Evolutionary conservation across 2,797 vertebrate genomes (phyloP).

Genomic region (Centropyge bicolor): DNA sequence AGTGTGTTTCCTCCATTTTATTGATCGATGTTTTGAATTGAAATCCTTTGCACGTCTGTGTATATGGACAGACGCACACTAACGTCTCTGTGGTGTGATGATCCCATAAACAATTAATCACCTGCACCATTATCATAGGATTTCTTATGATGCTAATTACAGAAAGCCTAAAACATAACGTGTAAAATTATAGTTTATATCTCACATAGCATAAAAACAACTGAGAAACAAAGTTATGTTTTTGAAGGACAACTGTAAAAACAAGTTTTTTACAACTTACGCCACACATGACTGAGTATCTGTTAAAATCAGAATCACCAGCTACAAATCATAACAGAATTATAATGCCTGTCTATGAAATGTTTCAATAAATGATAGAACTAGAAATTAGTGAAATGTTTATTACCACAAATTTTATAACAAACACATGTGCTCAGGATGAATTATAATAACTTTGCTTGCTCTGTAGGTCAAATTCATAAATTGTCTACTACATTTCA

Average conservation of each 20-base stretch:
- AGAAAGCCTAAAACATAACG: neutral
- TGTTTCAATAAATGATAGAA: neutral
- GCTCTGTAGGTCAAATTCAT: neutral
- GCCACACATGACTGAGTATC: neutral
- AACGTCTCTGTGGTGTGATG: neutral
- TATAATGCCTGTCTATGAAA: neutral
- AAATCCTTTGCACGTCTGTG: neutral
- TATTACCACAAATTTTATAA: neutral
- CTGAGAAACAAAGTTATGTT: neutral
- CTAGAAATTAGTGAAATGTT: too few relatives aligned
- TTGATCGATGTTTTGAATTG: neutral
- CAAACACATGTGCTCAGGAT: slow-evolving; percentile 1
- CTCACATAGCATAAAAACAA: neutral
- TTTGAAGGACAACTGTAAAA: too few relatives aligned
- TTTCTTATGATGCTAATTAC: neutral
- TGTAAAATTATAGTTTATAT: neutral
- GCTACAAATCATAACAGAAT: slow-evolving; percentile 13
- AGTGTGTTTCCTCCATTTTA: neutral
- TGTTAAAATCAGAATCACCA: neutral
- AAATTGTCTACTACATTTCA: neutral
- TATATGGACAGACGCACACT: neutral
- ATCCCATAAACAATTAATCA: neutral
- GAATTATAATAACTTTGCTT: neutral
- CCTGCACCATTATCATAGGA: neutral
- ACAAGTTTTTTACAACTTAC: neutral